Conservation (phyloP, 2,888 invertebrate genomes). For the Cenopis cana region DNA sequence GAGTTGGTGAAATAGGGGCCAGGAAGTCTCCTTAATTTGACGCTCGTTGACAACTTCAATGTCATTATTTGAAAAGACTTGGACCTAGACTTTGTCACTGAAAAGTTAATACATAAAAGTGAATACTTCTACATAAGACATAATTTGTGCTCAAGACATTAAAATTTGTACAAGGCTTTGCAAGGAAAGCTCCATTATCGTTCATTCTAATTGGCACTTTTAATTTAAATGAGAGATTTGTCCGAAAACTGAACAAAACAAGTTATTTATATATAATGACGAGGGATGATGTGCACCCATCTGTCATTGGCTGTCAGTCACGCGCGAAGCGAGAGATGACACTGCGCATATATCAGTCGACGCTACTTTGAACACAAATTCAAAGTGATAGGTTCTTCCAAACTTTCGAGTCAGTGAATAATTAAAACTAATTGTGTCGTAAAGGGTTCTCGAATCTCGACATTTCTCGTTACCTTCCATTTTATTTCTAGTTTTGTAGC, state of each 20-base stretch:
- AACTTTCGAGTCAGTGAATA: background rate
- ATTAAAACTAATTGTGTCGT: no score
- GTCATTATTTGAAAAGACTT: no score
- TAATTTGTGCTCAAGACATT: no score
- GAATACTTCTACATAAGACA: no score
- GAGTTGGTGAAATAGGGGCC: no score
- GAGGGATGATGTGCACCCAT: conserved; percentile 1
- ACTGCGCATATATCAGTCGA: conserved; percentile 8
- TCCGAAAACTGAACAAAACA: background rate
- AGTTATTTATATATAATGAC: conserved; percentile 26
- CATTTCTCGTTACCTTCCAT: background rate
- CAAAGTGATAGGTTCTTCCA: background rate
- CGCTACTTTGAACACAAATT: conserved; percentile 2
- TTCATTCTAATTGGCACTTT: background rate
- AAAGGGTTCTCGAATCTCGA: no score
- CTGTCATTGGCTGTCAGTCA: conserved; percentile 18
- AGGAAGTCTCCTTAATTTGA: no score
- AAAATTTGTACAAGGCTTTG: no score
- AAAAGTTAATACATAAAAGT: no score
- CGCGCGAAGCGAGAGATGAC: background rate
- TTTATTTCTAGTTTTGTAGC: conserved; percentile 1
- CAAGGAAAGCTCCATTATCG: background rate
- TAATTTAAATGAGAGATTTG: background rate
- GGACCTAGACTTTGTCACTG: no score
- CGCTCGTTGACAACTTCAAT: no score